Percentiles rank a stretch among this genome's conserved stretches.
Evolutionary conservation across 53 echinoderm and acorn worm species (phyloP).

Genomic region (Antedon mediterranea): DNA sequence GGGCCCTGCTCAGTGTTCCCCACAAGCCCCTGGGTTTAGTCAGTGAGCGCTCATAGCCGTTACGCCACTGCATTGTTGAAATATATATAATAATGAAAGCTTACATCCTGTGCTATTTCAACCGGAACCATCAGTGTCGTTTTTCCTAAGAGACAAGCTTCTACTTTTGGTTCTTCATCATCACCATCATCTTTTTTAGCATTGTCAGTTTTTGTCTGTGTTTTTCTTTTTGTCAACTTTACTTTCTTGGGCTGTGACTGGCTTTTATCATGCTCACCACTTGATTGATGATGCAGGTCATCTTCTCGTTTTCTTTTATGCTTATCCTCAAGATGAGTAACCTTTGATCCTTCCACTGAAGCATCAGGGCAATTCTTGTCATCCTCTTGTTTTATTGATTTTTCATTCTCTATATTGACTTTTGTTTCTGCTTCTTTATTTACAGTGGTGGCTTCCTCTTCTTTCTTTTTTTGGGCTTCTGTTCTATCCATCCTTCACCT

Average conservation of each 20-base stretch:
- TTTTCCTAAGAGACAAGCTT: constrained; percentile 65
- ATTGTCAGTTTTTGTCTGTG: neutral
- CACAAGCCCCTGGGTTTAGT: too few species aligned
- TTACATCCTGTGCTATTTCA: constrained; percentile 53
- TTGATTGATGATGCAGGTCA: neutral
- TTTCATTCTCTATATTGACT: neutral
- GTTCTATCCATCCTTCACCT: too few species aligned
- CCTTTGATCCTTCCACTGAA: neutral
- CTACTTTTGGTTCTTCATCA: constrained; percentile 14
- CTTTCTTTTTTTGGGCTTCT: neutral
- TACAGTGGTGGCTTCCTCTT: neutral
- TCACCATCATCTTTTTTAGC: neutral
- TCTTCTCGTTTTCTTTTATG: neutral
- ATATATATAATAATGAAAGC: too few species aligned
- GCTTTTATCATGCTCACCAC: neutral
- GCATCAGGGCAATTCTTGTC: neutral
- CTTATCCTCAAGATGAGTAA: neutral
- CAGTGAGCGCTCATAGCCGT: too few species aligned
- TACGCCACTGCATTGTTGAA: too few species aligned
- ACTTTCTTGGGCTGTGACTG: neutral
- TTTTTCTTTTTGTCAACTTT: neutral
- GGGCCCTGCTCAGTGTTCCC: too few species aligned
- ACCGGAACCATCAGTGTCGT: constrained; percentile 59
- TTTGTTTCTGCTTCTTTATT: neutral
- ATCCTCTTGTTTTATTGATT: neutral